phyloP scores from a whole-genome alignment of 2,113 vertebrate genomes.

The Gadus chalcogrammus region DNA sequence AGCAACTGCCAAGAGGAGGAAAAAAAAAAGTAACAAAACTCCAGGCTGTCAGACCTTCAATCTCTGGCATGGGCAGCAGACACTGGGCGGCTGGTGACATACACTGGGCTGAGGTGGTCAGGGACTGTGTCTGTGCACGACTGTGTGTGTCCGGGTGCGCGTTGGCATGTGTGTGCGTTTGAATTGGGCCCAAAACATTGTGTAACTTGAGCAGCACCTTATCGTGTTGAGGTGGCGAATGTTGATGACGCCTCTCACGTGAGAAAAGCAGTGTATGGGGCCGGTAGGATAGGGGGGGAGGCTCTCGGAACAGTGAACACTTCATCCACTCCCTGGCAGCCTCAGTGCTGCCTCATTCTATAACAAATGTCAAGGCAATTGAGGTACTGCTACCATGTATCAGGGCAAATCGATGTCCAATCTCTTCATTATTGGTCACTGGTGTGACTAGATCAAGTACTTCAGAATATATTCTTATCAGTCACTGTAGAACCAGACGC shows the following conservation, averaged over 20 bases:
- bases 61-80: constrained; percentile 30
- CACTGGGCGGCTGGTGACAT: constrained; percentile 28
- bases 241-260: constrained; percentile 30
- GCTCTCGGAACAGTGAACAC: neutral
- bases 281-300: constrained; percentile 23
- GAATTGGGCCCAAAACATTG: constrained; percentile 6
- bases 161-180: constrained; percentile 17
- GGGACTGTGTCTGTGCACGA: constrained; percentile 17
- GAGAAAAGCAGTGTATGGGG: constrained; percentile 29
- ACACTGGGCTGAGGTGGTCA: constrained; percentile 40
- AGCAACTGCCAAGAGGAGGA: too few relatives aligned
- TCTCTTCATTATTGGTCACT: too few relatives aligned
- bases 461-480: too few relatives aligned
- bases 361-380: too few relatives aligned
- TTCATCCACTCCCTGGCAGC: too few relatives aligned
- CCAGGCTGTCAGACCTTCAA: constrained; percentile 43
- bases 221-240: constrained; percentile 49
- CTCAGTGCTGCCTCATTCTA: too few relatives aligned
- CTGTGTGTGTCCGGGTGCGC: neutral
- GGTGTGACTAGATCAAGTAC: too few relatives aligned
- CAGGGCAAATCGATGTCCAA: too few relatives aligned
- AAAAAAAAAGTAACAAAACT: too few relatives aligned
- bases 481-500: too few relatives aligned
- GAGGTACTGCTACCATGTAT: too few relatives aligned
- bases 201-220: constrained; percentile 23